Conservation (phyloP, 1,140 invertebrate genomes). For the Caenorhabditis remanei region DNA sequence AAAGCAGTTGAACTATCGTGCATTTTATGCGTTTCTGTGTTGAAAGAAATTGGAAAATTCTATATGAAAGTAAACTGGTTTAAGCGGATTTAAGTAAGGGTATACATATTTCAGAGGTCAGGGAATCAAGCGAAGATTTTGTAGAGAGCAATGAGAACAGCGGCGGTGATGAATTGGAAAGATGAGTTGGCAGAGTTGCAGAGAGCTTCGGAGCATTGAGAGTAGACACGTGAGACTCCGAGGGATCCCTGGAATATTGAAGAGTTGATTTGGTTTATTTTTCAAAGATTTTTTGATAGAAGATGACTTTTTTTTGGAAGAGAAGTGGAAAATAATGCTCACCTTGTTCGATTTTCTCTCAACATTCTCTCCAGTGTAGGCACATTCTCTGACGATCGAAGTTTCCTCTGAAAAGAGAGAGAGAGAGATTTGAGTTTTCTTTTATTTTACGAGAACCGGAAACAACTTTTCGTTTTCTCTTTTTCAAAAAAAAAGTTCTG, state of each 20-base stretch:
- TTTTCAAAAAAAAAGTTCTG: neutral
- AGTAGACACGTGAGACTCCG: constrained; percentile 40
- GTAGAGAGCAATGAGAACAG: constrained; percentile 35
- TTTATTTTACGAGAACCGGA: neutral
- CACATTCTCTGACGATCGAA: constrained; percentile 57
- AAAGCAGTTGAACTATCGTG: constrained; percentile 7
- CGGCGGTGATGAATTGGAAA: constrained; percentile 35
- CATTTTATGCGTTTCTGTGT: neutral
- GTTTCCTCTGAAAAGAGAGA: constrained; percentile 48
- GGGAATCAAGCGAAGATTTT: constrained; percentile 3
- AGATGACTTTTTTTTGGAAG: neutral
- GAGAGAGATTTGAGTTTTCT: neutral
- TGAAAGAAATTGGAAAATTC: constrained; percentile 16
- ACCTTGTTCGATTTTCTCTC: constrained; percentile 53
- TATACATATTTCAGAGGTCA: neutral
- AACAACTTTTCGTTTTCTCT: neutral
- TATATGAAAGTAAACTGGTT: constrained; percentile 19
- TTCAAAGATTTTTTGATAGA: neutral
- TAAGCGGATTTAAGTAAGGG: neutral
- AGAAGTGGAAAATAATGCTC: neutral
- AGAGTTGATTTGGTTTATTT: neutral
- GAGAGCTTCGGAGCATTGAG: constrained; percentile 35
- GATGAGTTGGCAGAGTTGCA: constrained; percentile 45
- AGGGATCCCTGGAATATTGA: constrained; percentile 16
- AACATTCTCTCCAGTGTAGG: constrained; percentile 53